Evolutionary conservation across 2,888 invertebrate species (phyloP).

Genomic region (Epinotia ramella): DNA sequence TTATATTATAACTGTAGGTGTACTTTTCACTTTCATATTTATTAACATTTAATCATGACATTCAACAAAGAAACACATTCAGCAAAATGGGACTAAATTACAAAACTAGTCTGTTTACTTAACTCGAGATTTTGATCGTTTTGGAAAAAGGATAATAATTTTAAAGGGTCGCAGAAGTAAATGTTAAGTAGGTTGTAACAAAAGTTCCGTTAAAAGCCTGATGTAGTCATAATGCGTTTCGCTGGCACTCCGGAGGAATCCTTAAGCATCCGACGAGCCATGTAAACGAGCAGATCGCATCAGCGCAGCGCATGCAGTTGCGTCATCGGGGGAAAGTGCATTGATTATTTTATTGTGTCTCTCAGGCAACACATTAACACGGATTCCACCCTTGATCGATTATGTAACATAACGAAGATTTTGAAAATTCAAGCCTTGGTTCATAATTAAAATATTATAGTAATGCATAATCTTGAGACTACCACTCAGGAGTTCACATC

Average conservation of each 20-base stretch:
- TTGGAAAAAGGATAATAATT: not conserved
- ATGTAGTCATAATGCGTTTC: conserved; percentile 24
- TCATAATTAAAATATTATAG: not conserved
- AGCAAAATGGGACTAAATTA: not conserved
- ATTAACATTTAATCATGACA: too few species aligned
- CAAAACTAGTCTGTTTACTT: not conserved
- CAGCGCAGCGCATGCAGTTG: conserved; percentile 66
- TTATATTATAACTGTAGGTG: too few species aligned
- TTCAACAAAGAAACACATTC: too few species aligned
- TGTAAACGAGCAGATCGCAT: conserved; percentile 71
- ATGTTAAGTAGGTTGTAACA: not conserved
- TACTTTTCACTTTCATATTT: too few species aligned
- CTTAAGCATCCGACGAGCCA: conserved; percentile 69
- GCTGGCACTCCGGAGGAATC: conserved; percentile 55
- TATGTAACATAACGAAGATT: conserved; percentile 5
- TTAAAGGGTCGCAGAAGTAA: not conserved
- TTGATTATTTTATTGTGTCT: conserved; percentile 60
- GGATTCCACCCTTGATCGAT: conserved; percentile 36
- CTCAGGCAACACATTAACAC: conserved; percentile 33
- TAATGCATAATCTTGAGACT: too few species aligned
- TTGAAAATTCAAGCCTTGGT: not conserved
- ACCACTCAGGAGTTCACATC: too few species aligned
- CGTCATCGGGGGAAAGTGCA: conserved; percentile 77
- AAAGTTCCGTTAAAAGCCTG: conserved; percentile 13
- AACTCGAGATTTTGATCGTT: not conserved